These are phyloP conservation scores for Gila robusta DNA, from an alignment of 2,797 vertebrate genomes.

Conservation along the genomic window DNA sequence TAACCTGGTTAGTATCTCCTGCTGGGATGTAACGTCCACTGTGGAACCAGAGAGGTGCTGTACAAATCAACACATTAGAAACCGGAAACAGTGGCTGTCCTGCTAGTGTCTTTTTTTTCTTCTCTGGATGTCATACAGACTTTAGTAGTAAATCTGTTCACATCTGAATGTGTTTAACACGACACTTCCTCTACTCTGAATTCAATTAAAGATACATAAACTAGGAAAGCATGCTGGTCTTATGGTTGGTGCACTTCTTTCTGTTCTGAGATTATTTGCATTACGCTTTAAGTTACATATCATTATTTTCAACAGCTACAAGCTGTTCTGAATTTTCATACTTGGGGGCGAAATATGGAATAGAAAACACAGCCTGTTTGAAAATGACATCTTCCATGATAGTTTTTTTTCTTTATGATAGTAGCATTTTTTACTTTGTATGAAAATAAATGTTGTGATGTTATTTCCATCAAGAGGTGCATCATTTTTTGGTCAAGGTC, in stretches of 20 bases:
- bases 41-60: conserved; percentile 53
- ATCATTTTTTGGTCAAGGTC: not conserved
- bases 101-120: conserved; percentile 22
- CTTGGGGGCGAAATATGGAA: not conserved
- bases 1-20: conserved; percentile 61
- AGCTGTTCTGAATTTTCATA: not conserved
- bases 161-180: conserved; percentile 54
- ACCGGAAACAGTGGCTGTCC: conserved; percentile 29
- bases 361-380: not conserved
- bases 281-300: not conserved
- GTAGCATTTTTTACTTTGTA: not conserved
- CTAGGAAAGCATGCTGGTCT: conserved; percentile 41
- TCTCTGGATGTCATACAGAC: conserved; percentile 22
- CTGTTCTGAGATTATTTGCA: not conserved
- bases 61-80: conserved; percentile 49
- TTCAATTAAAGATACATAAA: conserved; percentile 48
- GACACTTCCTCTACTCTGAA: conserved; percentile 56
- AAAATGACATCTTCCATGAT: not conserved
- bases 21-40: conserved; percentile 48
- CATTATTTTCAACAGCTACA: not conserved
- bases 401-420: not conserved
- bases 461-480: not conserved
- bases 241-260: not conserved
- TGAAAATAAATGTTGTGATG: not conserved
- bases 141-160: conserved; percentile 32